Percentiles rank a stretch among this genome's conserved stretches.
These are phyloP conservation scores for Argyresthia goedartella DNA, from an alignment of 2,888 invertebrate genomes.

Conservation along the genomic window DNA sequence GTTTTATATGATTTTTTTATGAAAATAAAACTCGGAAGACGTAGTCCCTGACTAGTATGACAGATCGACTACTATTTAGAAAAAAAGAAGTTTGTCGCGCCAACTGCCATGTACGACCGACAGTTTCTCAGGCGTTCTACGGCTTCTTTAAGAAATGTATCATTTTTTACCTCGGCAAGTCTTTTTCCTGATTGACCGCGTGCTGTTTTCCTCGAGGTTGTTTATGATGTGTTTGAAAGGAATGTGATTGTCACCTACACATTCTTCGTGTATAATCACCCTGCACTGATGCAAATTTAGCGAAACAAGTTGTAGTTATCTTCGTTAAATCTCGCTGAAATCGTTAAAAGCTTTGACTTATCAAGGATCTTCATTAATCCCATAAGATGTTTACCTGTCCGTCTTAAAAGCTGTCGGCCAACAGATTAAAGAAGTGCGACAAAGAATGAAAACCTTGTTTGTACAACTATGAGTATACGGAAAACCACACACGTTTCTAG, in stretches of 20 bases:
- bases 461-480: too few species aligned
- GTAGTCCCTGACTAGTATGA: constrained; percentile 36
- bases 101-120: background rate
- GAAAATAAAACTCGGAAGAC: constrained; percentile 34
- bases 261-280: background rate
- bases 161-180: background rate
- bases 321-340: too few species aligned
- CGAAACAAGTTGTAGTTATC: background rate
- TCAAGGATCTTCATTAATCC: too few species aligned
- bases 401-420: background rate
- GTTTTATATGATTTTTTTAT: constrained; percentile 48
- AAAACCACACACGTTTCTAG: too few species aligned
- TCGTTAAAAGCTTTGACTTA: too few species aligned
- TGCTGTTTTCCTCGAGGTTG: background rate
- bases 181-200: background rate
- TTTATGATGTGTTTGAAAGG: background rate
- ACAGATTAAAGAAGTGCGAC: background rate
- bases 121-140: background rate
- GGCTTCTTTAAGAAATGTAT: background rate
- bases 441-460: background rate
- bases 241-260: background rate
- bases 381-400: too few species aligned
- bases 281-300: background rate
- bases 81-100: constrained; percentile 8
- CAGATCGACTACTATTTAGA: constrained; percentile 31